Conservation (phyloP, 2,888 invertebrate genomes). For the Melangyna quadrimaculata region DNA sequence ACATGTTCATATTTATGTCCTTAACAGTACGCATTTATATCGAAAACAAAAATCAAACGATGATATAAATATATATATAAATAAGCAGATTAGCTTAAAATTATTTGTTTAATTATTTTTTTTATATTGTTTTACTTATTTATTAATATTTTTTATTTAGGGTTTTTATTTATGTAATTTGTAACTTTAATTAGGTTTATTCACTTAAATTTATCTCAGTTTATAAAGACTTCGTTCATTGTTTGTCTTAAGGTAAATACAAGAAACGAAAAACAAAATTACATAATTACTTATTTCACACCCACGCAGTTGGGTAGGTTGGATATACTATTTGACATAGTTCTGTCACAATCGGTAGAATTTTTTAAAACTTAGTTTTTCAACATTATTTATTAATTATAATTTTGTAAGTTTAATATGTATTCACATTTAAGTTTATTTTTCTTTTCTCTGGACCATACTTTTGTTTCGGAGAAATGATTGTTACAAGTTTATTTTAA, state of each 20-base stretch:
- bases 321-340: not conserved
- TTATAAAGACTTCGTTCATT: constrained; percentile 57
- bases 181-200: constrained; percentile 44
- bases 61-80: constrained; percentile 18
- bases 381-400: not conserved
- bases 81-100: constrained; percentile 41
- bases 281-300: constrained; percentile 14
- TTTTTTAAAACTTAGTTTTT: not conserved
- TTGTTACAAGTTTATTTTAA: not conserved
- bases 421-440: constrained; percentile 1
- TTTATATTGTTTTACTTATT: constrained; percentile 55
- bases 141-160: constrained; percentile 33
- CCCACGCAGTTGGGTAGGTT: constrained; percentile 1
- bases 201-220: constrained; percentile 50
- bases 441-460: not conserved
- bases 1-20: constrained; percentile 61
- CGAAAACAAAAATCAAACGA: constrained; percentile 26
- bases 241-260: constrained; percentile 5
- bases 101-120: constrained; percentile 68
- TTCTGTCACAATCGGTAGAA: not conserved
- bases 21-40: constrained; percentile 51
- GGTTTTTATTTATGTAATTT: constrained; percentile 25
- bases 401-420: constrained; percentile 3
- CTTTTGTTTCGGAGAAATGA: not conserved
- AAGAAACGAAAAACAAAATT: not conserved